These are phyloP conservation scores for Neoseiulus cucumeris DNA, from an alignment of 1,140 invertebrate species.

Conservation along the genomic window DNA sequence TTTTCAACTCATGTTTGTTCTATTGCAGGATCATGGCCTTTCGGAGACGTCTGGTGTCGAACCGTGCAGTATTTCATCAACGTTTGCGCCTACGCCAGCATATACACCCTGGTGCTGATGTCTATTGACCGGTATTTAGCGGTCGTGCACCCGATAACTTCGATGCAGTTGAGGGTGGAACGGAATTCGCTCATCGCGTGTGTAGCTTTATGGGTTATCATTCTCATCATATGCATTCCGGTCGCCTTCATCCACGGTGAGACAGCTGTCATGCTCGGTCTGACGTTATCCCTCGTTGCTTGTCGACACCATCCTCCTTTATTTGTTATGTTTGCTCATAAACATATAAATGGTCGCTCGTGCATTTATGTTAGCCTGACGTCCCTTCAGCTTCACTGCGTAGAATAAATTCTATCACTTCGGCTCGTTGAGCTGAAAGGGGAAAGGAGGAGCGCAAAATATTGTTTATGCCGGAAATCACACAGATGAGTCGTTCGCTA, in stretches of 20 bases:
- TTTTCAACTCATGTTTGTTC: too few relatives aligned
- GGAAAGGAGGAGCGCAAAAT: too few relatives aligned
- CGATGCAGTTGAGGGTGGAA: conserved; percentile 67
- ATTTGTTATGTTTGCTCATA: too few relatives aligned
- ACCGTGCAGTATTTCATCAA: conserved; percentile 60
- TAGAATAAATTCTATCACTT: too few relatives aligned
- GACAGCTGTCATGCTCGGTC: too few relatives aligned
- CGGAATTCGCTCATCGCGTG: conserved; percentile 60
- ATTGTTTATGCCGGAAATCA: too few relatives aligned
- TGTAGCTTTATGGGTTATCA: conserved; percentile 53
- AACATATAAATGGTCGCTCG: too few relatives aligned
- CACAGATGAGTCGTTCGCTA: too few relatives aligned
- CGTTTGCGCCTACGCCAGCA: conserved; percentile 75
- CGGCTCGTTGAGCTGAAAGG: too few relatives aligned
- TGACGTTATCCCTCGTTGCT: not conserved
- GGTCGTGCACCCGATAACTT: conserved; percentile 76
- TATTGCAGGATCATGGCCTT: conserved; percentile 50
- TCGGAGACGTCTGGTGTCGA: conserved; percentile 74
- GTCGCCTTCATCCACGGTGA: conserved; percentile 15
- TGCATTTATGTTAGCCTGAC: too few relatives aligned
- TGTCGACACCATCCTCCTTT: too few relatives aligned
- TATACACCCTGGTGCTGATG: conserved; percentile 86
- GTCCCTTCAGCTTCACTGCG: too few relatives aligned
- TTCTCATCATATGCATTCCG: conserved; percentile 30
- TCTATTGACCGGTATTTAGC: conserved; percentile 81